phyloP scores from a whole-genome alignment of 2,888 invertebrate species.

The Diarsia mendica region DNA sequence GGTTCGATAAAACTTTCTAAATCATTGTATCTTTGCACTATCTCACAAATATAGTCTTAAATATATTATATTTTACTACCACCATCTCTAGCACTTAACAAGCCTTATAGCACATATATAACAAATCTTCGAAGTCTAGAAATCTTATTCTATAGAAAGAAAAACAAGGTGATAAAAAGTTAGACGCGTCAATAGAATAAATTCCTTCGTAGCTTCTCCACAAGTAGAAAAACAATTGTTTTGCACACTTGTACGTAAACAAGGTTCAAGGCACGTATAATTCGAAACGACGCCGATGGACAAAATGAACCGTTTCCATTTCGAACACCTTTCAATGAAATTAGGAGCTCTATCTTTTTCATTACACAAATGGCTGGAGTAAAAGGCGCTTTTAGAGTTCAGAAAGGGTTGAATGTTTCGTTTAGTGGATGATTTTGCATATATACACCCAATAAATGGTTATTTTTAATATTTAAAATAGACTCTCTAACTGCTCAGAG shows the following conservation, averaged over 20 bases:
- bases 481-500: too few species aligned
- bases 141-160: conserved; percentile 23
- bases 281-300: conserved; percentile 53
- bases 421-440: neutral
- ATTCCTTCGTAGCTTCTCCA: conserved; percentile 45
- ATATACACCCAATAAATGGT: neutral
- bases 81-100: conserved; percentile 9
- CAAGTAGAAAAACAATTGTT: conserved; percentile 57
- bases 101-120: neutral
- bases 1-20: neutral
- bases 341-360: conserved; percentile 64
- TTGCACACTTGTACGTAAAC: conserved; percentile 49
- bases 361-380: conserved; percentile 63
- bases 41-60: conserved; percentile 24
- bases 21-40: neutral
- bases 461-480: neutral
- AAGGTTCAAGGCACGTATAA: conserved; percentile 68
- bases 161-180: conserved; percentile 62
- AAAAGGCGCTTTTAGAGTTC: conserved; percentile 49
- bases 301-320: conserved; percentile 58
- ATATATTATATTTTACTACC: conserved; percentile 23
- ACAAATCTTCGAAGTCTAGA: conserved; percentile 4
- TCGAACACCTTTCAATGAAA: conserved; percentile 66
- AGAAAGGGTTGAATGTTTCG: conserved; percentile 40
- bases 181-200: conserved; percentile 50